These are phyloP conservation scores for Saiga tatarica DNA, from an alignment of 2,113 vertebrate species.

Conservation along the genomic window DNA sequence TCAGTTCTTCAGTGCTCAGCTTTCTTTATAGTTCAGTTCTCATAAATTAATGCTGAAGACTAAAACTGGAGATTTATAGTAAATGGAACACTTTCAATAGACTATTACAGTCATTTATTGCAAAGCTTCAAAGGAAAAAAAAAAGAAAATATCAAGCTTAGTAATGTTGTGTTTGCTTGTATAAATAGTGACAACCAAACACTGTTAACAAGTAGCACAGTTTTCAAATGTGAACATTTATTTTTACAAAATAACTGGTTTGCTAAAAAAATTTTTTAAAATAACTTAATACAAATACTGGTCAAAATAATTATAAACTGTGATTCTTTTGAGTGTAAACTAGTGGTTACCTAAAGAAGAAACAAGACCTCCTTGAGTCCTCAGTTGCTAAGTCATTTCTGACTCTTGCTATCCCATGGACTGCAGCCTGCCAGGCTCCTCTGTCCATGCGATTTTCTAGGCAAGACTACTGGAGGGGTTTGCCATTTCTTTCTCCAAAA, in stretches of 20 bases:
- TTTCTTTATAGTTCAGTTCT: neutral
- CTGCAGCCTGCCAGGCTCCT: neutral
- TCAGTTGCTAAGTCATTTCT: neutral
- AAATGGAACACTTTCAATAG: neutral
- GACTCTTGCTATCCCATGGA: neutral
- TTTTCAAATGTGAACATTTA: slow-evolving; percentile 48
- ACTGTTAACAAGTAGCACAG: neutral
- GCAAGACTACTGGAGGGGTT: neutral
- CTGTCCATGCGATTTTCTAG: neutral
- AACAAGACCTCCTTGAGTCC: neutral
- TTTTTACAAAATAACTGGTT: slow-evolving; percentile 49
- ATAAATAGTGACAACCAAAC: neutral
- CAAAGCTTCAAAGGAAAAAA: neutral
- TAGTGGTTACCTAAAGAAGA: neutral
- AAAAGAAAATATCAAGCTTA: neutral
- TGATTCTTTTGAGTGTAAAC: slow-evolving; percentile 21
- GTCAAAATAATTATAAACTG: slow-evolving; percentile 23
- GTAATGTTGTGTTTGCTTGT: slow-evolving; percentile 25
- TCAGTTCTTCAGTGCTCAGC: neutral
- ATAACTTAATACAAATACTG: slow-evolving; percentile 35
- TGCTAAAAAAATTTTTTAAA: slow-evolving; percentile 25
- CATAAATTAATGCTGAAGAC: slow-evolving; percentile 19
- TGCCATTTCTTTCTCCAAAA: neutral
- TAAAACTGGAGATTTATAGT: neutral
- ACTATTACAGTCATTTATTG: neutral